Conservation (phyloP, 2,113 vertebrate species). For the Petromus typicus region DNA sequence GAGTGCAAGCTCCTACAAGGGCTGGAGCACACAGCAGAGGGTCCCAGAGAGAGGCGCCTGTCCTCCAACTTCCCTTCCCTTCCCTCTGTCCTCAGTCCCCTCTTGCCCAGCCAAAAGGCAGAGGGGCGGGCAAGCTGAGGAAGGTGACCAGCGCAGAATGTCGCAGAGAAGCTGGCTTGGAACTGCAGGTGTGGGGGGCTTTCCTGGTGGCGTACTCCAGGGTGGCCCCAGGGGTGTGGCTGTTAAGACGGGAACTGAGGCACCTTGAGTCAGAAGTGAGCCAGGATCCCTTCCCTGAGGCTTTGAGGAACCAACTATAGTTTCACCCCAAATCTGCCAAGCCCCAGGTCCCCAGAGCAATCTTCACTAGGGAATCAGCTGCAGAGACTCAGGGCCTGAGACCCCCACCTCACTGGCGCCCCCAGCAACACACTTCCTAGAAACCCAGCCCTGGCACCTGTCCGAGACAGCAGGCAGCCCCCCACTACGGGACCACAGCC, state of each 20-base stretch:
- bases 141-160: rapidly evolving
- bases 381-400: too few species aligned
- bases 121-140: too few species aligned
- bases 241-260: rapidly evolving
- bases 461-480: neutral
- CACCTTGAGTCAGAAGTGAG: rapidly evolving
- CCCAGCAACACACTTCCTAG: neutral
- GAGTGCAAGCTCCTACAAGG: neutral
- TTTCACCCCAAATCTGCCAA: neutral
- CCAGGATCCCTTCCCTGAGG: rapidly evolving
- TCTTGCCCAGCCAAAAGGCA: neutral
- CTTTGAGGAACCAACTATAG: neutral
- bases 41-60: neutral
- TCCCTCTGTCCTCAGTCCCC: neutral
- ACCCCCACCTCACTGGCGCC: neutral
- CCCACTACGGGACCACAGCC: neutral
- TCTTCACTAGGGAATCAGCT: neutral
- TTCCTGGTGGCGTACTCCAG: too few species aligned
- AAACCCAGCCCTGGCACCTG: neutral
- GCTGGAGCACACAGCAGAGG: neutral
- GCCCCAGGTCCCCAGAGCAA: neutral
- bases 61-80: neutral
- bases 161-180: neutral
- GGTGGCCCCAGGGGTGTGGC: neutral
- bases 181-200: neutral